phyloP scores from a whole-genome alignment of 2,113 vertebrate species.

The Microcebus lehilahytsara region DNA sequence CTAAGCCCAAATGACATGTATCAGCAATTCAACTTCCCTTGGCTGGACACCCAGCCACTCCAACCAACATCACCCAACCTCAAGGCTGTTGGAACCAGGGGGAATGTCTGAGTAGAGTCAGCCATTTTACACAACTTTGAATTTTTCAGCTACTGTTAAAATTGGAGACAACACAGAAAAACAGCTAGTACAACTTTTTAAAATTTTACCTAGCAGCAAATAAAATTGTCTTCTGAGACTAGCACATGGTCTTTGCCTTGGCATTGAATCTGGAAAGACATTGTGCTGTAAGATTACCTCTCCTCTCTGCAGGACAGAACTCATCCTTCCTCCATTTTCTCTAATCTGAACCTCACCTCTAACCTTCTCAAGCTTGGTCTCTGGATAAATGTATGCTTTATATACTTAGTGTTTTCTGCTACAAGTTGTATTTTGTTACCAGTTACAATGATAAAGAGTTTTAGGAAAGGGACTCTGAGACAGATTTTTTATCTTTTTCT shows the following conservation, averaged over 20 bases:
- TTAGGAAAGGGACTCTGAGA: neutral
- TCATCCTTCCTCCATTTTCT: neutral
- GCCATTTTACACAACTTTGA: neutral
- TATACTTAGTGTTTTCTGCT: neutral
- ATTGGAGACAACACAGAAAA: neutral
- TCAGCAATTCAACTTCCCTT: neutral
- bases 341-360: neutral
- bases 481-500: neutral
- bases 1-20: neutral
- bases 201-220: constrained; percentile 1
- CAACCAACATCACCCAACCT: neutral
- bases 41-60: neutral
- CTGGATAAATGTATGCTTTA: neutral
- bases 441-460: neutral
- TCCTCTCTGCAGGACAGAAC: neutral
- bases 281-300: neutral
- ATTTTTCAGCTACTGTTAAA: constrained; percentile 1
- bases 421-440: neutral
- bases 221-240: neutral
- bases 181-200: neutral
- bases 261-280: neutral
- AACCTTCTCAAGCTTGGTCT: neutral
- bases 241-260: neutral
- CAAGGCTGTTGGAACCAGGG: neutral
- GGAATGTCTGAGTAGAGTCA: neutral